Evolutionary conservation across 2,797 vertebrate genomes (phyloP).

Genomic region (Tiaroga cobitis): DNA sequence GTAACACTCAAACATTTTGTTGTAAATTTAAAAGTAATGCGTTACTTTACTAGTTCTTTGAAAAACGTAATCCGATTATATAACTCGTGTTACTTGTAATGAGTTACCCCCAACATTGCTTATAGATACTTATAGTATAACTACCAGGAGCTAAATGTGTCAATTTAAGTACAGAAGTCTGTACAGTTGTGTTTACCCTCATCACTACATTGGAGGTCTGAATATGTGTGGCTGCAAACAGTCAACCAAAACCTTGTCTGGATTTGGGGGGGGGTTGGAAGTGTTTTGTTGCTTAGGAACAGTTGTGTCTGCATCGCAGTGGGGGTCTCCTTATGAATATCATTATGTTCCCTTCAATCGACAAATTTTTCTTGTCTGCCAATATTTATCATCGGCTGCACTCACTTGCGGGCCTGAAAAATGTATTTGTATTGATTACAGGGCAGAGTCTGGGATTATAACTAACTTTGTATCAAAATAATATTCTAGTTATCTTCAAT

Average conservation of each 20-base stretch:
- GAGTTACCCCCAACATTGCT: neutral
- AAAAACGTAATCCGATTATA: no score
- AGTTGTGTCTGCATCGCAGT: constrained; percentile 73
- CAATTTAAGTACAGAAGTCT: neutral
- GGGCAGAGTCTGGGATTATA: constrained; percentile 48
- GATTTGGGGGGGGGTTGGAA: constrained; percentile 57
- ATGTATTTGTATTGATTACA: constrained; percentile 70
- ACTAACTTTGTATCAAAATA: constrained; percentile 50
- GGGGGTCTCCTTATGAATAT: constrained; percentile 77
- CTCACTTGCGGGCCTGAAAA: constrained; percentile 67
- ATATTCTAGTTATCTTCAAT: constrained; percentile 33
- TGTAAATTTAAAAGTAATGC: neutral
- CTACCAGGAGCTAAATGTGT: neutral
- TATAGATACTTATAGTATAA: neutral
- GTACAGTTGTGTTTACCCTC: neutral
- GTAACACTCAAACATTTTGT: neutral
- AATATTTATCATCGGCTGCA: constrained; percentile 73
- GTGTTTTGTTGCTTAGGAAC: constrained; percentile 84
- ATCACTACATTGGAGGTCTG: constrained; percentile 13
- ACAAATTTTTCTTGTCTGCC: constrained; percentile 73
- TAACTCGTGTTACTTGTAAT: no score
- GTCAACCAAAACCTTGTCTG: constrained; percentile 41
- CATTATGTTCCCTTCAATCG: constrained; percentile 74
- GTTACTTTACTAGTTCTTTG: no score
- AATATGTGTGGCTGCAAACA: constrained; percentile 5